Base-by-base conservation (phyloP, 1,140 invertebrate species). In the Plodia interpunctella region DNA sequence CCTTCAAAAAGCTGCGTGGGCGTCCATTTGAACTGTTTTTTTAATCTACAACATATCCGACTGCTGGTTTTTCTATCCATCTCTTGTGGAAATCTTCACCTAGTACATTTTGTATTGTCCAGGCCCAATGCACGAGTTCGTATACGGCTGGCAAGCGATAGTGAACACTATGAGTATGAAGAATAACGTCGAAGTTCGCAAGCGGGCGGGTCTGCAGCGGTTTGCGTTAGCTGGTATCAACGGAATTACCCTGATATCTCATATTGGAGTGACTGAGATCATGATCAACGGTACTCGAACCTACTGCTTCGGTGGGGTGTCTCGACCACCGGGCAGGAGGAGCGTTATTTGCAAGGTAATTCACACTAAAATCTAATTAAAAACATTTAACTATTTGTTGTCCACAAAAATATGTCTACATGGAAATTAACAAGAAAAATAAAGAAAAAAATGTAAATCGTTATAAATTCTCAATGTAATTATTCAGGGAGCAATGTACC, bases 161-260 rank as follows among this genome's bases (percentile, higher is more conserved):
- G 82, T 87, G 15, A 88, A 88, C 58, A 87, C 86, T 13, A 87
- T 88, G 83, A 84, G 83, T 62, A 87, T 87, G 83, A 88, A 88
- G 62, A 88, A 88, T 51, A 88, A 88, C 62, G 86, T 88, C 0
- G 86, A 88, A 57, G 86, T 88, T 17, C 79, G 86, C 49, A 88
- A 88, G 62, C 69, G 86, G 0, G 86, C 86, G 2, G 86, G 86
- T 4, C 60, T 88, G 5, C 83, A 88, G 50, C 69, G 83, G 1
- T 87, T 88, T 52, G 86, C 86, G 0, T 65, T 88, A 5, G 86
- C 86, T 13, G 86, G 83, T 6, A 87, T 88, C 57, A 88, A 87
- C 58, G 86, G 86, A 1, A 87, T 88, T 32, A 83, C 83, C 0
- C 72, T 88, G 0, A 74, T 87, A 19, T 80, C 83, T 0, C 86